Percentiles rank a stretch among this genome's conserved stretches.
phyloP scores from a whole-genome alignment of 2,113 vertebrate species.

The Carassius carassius region DNA sequence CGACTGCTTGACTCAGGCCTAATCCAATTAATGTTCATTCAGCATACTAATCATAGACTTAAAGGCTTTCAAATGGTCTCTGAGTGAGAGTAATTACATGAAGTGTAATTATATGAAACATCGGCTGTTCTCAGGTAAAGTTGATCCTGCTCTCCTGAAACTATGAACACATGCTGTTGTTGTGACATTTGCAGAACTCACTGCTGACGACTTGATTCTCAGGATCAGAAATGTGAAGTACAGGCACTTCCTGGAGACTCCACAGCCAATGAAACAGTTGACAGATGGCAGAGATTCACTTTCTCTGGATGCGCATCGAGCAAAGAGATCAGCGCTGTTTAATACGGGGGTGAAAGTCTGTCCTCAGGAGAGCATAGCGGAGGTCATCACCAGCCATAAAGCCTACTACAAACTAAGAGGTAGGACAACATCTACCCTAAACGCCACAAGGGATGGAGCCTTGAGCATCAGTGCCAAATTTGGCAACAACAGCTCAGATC shows the following conservation, averaged over 20 bases:
- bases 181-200: slow-evolving; percentile 73
- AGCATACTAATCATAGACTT: slow-evolving; percentile 40
- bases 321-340: slow-evolving; percentile 82
- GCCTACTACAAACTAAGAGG: slow-evolving; percentile 92
- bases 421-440: slow-evolving; percentile 63
- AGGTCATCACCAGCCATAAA: slow-evolving; percentile 85
- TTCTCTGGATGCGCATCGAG: slow-evolving; percentile 74
- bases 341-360: slow-evolving; percentile 86
- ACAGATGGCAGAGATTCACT: slow-evolving; percentile 75
- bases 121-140: slow-evolving; percentile 4
- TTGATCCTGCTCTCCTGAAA: background rate
- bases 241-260: slow-evolving; percentile 73
- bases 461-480: slow-evolving; percentile 34
- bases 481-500: slow-evolving; percentile 22
- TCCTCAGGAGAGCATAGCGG: slow-evolving; percentile 85
- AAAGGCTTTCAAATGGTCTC: slow-evolving; percentile 19
- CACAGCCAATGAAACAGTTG: slow-evolving; percentile 70
- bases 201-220: slow-evolving; percentile 66
- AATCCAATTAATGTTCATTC: slow-evolving; percentile 42
- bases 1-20: slow-evolving; percentile 13
- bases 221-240: slow-evolving; percentile 80
- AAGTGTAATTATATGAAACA: slow-evolving; percentile 19
- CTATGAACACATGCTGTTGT: slow-evolving; percentile 23
- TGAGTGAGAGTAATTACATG: slow-evolving; percentile 21
- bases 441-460: background rate